phyloP scores from a whole-genome alignment of 2,113 vertebrate genomes.

The Nothobranchius furzeri region DNA sequence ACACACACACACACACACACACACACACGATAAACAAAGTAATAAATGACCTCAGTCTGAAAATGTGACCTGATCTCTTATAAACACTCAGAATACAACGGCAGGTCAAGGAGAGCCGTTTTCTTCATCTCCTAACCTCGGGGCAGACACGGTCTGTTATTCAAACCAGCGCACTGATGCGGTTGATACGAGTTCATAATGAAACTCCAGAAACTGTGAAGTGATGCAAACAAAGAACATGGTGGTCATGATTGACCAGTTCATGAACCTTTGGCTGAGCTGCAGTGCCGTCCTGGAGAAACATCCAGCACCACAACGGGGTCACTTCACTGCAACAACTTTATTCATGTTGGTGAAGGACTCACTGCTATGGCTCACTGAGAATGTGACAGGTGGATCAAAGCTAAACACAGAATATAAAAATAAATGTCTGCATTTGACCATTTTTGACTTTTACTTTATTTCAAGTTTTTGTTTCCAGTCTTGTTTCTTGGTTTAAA shows the following conservation, averaged over 20 bases:
- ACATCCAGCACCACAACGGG: neutral
- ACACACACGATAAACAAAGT: slow-evolving; percentile 54
- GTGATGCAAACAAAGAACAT: slow-evolving; percentile 30
- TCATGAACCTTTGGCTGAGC: slow-evolving; percentile 39
- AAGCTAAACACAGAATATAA: no score
- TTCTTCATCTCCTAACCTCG: slow-evolving; percentile 3
- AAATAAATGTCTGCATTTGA: no score
- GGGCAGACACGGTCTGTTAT: slow-evolving; percentile 6
- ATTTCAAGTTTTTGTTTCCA: no score
- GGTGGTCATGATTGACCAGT: slow-evolving; percentile 45
- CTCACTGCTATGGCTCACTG: no score
- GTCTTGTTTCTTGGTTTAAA: neutral
- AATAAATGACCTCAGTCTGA: slow-evolving; percentile 12
- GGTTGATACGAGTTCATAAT: slow-evolving; percentile 51
- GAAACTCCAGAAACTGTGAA: slow-evolving; percentile 42
- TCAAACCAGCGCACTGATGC: slow-evolving; percentile 36
- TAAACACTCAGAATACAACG: neutral
- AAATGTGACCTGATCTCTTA: neutral
- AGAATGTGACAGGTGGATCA: no score
- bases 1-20: slow-evolving; percentile 60
- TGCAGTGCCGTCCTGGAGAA: slow-evolving; percentile 17
- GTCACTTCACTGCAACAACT: slow-evolving; percentile 19
- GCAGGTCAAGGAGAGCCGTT: slow-evolving; percentile 5
- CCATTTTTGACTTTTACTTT: slow-evolving; percentile 1
- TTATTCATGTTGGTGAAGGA: slow-evolving; percentile 9